Conservation (phyloP, 2,888 invertebrate species). For the Eilema sororculum region DNA sequence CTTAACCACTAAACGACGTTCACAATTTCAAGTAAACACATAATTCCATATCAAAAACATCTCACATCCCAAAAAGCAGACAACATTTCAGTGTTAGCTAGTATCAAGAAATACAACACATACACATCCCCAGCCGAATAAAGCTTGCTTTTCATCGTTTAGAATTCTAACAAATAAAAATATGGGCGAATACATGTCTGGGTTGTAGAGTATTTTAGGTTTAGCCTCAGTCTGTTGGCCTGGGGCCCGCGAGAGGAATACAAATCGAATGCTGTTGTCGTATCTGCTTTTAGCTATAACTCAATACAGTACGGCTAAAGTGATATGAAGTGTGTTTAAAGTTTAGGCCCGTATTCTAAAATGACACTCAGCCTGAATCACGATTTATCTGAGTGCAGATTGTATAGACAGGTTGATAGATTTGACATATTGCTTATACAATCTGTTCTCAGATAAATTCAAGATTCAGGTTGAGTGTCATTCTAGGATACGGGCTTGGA, state of each 20-base stretch:
- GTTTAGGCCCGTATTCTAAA: too few relatives aligned
- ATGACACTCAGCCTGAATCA: too few relatives aligned
- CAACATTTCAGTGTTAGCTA: slow-evolving; percentile 13
- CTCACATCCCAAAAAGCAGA: background rate
- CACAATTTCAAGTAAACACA: background rate
- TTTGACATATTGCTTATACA: too few relatives aligned
- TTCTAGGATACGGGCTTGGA: too few relatives aligned
- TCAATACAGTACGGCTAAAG: background rate
- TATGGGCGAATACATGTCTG: slow-evolving; percentile 19
- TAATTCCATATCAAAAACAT: background rate
- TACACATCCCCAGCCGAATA: slow-evolving; percentile 14
- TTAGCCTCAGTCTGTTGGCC: slow-evolving; percentile 26
- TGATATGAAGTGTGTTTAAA: slow-evolving; percentile 1
- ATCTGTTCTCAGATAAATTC: too few relatives aligned
- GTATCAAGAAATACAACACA: slow-evolving; percentile 20
- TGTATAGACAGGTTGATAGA: too few relatives aligned
- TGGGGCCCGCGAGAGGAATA: slow-evolving; percentile 43
- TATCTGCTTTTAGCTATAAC: slow-evolving; percentile 19
- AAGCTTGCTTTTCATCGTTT: slow-evolving; percentile 22
- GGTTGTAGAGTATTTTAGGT: slow-evolving; percentile 14
- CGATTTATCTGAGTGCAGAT: too few relatives aligned
- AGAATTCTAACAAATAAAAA: slow-evolving; percentile 27
- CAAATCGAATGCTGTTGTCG: slow-evolving; percentile 58
- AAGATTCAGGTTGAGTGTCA: too few relatives aligned
- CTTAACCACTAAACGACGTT: background rate